Evolutionary conservation across 2,888 invertebrate species (phyloP).

Genomic region (Dynastes maya): DNA sequence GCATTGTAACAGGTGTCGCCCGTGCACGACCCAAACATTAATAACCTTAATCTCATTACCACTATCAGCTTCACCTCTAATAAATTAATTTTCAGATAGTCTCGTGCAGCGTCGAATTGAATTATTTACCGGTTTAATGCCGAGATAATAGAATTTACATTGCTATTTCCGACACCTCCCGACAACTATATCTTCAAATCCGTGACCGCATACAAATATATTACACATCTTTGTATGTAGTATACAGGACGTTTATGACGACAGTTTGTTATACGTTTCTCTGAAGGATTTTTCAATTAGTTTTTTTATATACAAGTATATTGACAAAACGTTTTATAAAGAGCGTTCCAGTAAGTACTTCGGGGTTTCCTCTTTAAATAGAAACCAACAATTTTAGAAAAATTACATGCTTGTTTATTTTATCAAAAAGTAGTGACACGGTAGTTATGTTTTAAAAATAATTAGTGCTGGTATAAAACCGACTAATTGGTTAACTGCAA

Average conservation of each 20-base stretch:
- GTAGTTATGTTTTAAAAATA: too few species aligned
- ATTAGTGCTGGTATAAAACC: too few species aligned
- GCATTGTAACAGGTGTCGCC: conserved; percentile 47
- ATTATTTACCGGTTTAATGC: conserved; percentile 38
- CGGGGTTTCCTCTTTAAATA: too few species aligned
- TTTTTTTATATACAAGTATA: too few species aligned
- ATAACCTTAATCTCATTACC: conserved; percentile 53
- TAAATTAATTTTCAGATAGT: conserved; percentile 51
- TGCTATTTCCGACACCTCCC: conserved; percentile 17
- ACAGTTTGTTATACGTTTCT: not conserved
- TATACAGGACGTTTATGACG: not conserved
- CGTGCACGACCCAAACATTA: conserved; percentile 49
- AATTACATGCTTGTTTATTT: too few species aligned
- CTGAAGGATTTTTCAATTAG: too few species aligned
- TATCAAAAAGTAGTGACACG: too few species aligned
- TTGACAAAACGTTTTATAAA: too few species aligned
- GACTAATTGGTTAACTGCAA: too few species aligned
- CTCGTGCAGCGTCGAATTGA: conserved; percentile 34
- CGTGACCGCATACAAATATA: too few species aligned
- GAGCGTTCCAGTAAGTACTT: too few species aligned
- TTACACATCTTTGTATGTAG: not conserved
- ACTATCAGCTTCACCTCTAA: conserved; percentile 50
- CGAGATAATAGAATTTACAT: conserved; percentile 45
- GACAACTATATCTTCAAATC: conserved; percentile 1
- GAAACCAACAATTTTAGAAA: too few species aligned